phyloP scores from a whole-genome alignment of 2,113 vertebrate genomes.

The Pterophyllum scalare region DNA sequence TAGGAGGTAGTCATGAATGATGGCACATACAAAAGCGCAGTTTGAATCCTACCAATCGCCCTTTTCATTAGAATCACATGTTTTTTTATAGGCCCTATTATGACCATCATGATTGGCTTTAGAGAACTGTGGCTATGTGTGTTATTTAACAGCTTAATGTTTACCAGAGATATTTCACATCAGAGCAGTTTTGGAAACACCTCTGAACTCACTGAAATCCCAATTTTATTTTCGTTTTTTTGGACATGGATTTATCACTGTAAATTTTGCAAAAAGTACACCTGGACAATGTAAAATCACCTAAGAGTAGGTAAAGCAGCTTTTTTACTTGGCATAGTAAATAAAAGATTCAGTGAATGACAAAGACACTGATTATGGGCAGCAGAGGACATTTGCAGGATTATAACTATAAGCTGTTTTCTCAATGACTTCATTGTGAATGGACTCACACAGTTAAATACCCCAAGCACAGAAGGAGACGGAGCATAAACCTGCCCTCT shows the following conservation, averaged over 20 bases:
- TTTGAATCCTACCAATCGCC: neutral
- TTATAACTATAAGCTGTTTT: neutral
- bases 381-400: neutral
- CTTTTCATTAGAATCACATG: neutral
- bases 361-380: neutral
- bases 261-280: slow-evolving; percentile 1
- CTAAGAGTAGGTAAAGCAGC: neutral
- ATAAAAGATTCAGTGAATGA: neutral
- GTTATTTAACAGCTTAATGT: neutral
- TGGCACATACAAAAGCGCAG: neutral
- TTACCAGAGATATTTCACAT: neutral
- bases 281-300: neutral
- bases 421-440: slow-evolving; percentile 1
- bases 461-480: neutral
- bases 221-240: neutral
- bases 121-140: neutral
- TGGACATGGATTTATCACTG: neutral
- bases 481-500: neutral
- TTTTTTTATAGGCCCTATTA: neutral
- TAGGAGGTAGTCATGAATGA: neutral
- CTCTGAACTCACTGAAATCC: neutral
- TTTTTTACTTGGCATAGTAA: neutral
- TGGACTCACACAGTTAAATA: neutral
- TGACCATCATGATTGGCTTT: neutral
- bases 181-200: neutral